Base-by-base conservation (phyloP, 2,888 invertebrate species). In the Sarcophaga carnaria region DNA sequence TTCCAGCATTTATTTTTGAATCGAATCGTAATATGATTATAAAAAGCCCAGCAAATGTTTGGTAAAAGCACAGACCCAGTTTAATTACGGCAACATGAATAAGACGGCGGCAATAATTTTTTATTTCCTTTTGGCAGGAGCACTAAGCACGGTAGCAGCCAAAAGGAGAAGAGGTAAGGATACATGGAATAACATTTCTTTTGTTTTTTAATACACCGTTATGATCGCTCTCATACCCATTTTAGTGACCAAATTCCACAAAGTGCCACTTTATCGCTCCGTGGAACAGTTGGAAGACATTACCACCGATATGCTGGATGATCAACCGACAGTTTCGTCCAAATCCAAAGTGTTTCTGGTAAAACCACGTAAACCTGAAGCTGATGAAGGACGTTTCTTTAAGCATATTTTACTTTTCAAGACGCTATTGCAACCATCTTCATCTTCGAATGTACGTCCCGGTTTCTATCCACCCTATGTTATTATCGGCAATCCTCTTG, bases 391-490 rank as follows among this genome's bases (percentile, higher is more conserved):
- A n/a, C 83, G 86, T 60, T 69, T 83, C 17, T 22, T 86, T 2
- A 86, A 74, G 37, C 80, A 83, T 25, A 63, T 86, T 22, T 54
- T 86, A 27, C 67, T 86, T 3, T 60, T 63, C 4, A 67, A 59
- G 4, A 45, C 20, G 2, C 49, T 85, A n/a, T 14, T 45, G 17
- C 49, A 54, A 22, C 54, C 64, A 1, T 45, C 59, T 11, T 4
- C 22, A 22, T 22, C 47, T 6, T 3, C 22, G 59, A 71, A 20
- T 27, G 8, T 37, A 37, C 14, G 3, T 11, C 62, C 74, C 10
- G 72, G 22, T 20, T 20, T 72, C n/a, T 71, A 22, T 22, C 27
- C 80, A 59, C 86, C 86, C 12, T 83, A 80, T 37, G 20, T 86
- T 2, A 72, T 83, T 14, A 77, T 86, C 12, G 80, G 71, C 63